Evolutionary conservation across 2,797 vertebrate species (phyloP).

Genomic region (Vireo griseus): DNA sequence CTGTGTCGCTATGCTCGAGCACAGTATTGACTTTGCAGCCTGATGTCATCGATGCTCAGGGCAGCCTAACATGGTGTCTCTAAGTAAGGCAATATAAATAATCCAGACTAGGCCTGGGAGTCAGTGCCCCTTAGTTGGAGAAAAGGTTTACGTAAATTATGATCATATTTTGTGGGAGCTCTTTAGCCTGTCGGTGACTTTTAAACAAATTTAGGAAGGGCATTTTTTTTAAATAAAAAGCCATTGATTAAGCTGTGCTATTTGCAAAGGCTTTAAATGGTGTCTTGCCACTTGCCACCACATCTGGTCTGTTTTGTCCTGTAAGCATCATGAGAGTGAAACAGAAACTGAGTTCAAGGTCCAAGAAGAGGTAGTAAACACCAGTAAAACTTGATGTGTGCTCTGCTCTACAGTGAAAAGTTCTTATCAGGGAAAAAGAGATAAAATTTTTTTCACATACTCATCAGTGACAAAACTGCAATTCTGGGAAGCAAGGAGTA

Average conservation of each 20-base stretch:
- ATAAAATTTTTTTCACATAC: background rate
- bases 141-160: background rate
- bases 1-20: fast-evolving
- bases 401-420: background rate
- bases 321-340: background rate
- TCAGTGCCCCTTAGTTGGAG: background rate
- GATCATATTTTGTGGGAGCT: background rate
- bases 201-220: background rate
- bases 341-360: background rate
- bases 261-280: background rate
- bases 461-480: background rate
- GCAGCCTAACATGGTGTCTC: fast-evolving
- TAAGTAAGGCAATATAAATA: background rate
- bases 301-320: background rate
- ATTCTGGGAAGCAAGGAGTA: background rate
- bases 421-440: background rate
- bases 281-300: background rate
- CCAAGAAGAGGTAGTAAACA: background rate
- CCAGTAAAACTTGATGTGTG: background rate
- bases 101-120: background rate
- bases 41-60: background rate
- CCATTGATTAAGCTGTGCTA: background rate
- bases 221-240: background rate
- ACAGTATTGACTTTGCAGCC: background rate
- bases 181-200: background rate